Evolutionary conservation across 2,888 invertebrate species (phyloP), one percentile per base, ranked within the genome.

Genomic region (Volucella inflata): DNA sequence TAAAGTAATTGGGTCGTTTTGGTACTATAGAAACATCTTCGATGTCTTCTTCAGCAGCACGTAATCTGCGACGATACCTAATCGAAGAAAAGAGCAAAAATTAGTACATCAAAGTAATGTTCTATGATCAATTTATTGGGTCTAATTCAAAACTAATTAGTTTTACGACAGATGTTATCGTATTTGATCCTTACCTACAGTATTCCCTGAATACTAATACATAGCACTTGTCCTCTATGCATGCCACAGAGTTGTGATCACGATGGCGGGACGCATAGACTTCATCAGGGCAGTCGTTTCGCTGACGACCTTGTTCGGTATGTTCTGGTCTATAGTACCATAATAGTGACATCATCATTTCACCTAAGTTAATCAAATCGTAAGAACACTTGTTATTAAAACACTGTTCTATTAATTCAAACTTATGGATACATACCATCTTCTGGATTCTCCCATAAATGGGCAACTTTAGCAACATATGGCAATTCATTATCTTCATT

Each of bases 301-400:
- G 94, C 89, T 95, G 94, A 40, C 97, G 94, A 30, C 98, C 98
- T 90, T 95, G 95, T 90, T 98, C 98, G 14, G 98, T 98, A 93
- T 99, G 98, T 93, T 99, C 99, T 0, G 98, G 98, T 89, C 98
- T 95, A 93, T 99, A 99, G 93, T 98, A 99, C 99, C 99, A 99
- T 88, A 98, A 93, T 82, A 99, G 93, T 3, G 98, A 98, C 93
- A 98, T 96, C 98, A 98, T 98, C 98, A 98, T 98, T 93, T 98
- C 98, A 81, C 97, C 98, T 98, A 92, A 0, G 92, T 90, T 78
- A 84, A 38, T 14, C 57, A 30, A 46, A 40, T 17, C 8, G 59
- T 12, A 12, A n/a, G 12, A 44, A 16, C 48, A 12, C 9, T 11
- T 30, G 2, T 62, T 59, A 67, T n/a, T 14, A 36, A 6, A 36